These are phyloP conservation scores for Megalopta genalis DNA, from an alignment of 1,140 invertebrate species.

Conservation along the genomic window DNA sequence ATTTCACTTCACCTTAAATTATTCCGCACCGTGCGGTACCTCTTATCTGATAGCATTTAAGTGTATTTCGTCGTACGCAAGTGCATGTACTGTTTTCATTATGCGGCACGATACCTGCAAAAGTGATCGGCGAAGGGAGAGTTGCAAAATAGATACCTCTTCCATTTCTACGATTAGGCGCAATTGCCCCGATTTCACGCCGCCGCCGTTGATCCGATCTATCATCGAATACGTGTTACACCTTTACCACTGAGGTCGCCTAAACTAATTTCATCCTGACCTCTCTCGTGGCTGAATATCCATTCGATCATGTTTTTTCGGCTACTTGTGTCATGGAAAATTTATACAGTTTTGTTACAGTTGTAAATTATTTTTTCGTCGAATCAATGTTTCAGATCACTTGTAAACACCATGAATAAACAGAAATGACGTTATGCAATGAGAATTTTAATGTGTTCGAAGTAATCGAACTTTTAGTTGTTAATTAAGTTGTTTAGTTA, in stretches of 20 bases:
- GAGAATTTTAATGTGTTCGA: too few relatives aligned
- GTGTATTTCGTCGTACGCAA: background rate
- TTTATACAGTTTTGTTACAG: too few relatives aligned
- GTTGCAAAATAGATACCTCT: slow-evolving; percentile 25
- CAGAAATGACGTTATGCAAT: too few relatives aligned
- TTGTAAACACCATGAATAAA: too few relatives aligned
- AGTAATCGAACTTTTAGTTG: too few relatives aligned
- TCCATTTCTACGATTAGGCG: slow-evolving; percentile 21
- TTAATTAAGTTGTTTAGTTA: too few relatives aligned
- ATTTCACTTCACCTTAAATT: background rate
- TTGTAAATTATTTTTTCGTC: too few relatives aligned
- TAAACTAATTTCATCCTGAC: slow-evolving; percentile 27
- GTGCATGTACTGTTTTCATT: background rate
- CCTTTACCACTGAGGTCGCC: slow-evolving; percentile 30
- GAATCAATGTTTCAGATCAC: too few relatives aligned
- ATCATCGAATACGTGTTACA: slow-evolving; percentile 31
- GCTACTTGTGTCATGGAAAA: too few relatives aligned
- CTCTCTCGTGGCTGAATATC: slow-evolving; percentile 23
- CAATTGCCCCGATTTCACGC: slow-evolving; percentile 38
- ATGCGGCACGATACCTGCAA: background rate
- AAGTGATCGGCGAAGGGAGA: background rate
- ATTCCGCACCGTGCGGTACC: background rate
- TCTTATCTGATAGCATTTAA: slow-evolving; percentile 14
- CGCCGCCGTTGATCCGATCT: slow-evolving; percentile 23
- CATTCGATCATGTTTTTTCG: background rate